Base-by-base conservation (phyloP, 2,888 invertebrate species). In the Melinopterus prodromus region DNA sequence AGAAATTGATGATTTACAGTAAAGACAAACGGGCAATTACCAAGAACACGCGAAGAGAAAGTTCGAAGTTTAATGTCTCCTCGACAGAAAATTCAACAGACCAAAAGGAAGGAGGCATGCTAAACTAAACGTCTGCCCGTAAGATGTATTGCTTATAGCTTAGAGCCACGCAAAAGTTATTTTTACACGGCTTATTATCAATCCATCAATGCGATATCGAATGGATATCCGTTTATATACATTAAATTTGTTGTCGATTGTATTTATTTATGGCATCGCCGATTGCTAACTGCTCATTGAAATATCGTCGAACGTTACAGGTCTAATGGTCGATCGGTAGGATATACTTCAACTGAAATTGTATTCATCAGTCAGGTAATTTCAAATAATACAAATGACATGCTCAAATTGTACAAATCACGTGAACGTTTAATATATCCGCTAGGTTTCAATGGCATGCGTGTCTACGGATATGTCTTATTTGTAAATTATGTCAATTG, bases 1-100 rank as follows among this genome's bases (percentile, higher is more conserved):
- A 74, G 35, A 74, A 74, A 74, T 74, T 74, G 74, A 74, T 74
- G 74, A 74, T 74, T 74, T 74, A 74, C 74, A 14, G 74, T 35
- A 35, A 37, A 74, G 74, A 74, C 74, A 74, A 35, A 37, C 16
- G 35, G 36, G 74, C 74, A 74, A 74, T 74, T 74, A 74, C 35
- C n/a, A 4, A n/a, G 74, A 36, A 37, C 74, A 74, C 74, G 74
- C 74, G 37, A 74, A 74, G 74, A 74, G 74, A 74, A 74, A 74
- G 74, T 74, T 74, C 71, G 26, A 35, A n/a, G 26, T n/a, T 74
- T 74, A 74, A 74, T 74, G 74, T 74, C 74, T 74, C 74, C 37
- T 74, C 37, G 36, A n/a, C 74, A n/a, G 35, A 74, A 26, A 71
- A 53, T 53, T 53, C 53, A 53, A 53, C 53, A 12, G 53, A 71